Base-by-base conservation (phyloP, 2,888 invertebrate genomes). In the Tholera decimalis region DNA sequence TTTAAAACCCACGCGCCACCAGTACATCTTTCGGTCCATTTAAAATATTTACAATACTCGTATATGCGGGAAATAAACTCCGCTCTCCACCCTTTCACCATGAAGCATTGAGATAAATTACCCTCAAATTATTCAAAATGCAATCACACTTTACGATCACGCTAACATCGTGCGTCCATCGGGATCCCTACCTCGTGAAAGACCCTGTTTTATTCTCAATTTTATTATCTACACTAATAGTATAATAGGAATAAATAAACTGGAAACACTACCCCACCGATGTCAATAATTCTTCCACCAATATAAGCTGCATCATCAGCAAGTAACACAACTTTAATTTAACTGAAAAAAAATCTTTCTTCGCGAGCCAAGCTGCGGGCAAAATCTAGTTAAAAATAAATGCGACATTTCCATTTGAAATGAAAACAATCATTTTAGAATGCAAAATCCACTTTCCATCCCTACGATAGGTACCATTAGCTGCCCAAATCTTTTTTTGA, bases 101-200 rank as follows among this genome's bases (percentile, higher is more conserved):
- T 58, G 50, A 5, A 37, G 13, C 39, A 56, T 49, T 56, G 15
- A 20, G 9, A 35, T 41, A 44, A 68, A 69, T 35, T 20, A 22
- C n/a, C 43, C 11, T 24, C 13, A 56, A 70, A 75, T 70, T 54
- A 75, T 75, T 75, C 35, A 75, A 46, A 59, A 54, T 46, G 26
- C 46, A 58, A 66, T 76, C 35, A 61, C 24, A 58, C 5, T 61
- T 75, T 55, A 65, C 47, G 28, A 58, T 58, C 13, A 9, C 30
- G 22, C 43, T 33, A 58, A 54, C 33, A 37, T 8, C 11, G 20
- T 37, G 33, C n/a, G 37, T 58, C 53, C 55, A 62, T 33, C 9
- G 26, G 20, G 24, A 33, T 30, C 39, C 30, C 9, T 0, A 69
- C 80, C 85, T 85, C 86, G 84, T 87, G 82, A 47, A 66, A 33